phyloP scores from a whole-genome alignment of 2,888 invertebrate genomes.

The Zaprionus lineosus region DNA sequence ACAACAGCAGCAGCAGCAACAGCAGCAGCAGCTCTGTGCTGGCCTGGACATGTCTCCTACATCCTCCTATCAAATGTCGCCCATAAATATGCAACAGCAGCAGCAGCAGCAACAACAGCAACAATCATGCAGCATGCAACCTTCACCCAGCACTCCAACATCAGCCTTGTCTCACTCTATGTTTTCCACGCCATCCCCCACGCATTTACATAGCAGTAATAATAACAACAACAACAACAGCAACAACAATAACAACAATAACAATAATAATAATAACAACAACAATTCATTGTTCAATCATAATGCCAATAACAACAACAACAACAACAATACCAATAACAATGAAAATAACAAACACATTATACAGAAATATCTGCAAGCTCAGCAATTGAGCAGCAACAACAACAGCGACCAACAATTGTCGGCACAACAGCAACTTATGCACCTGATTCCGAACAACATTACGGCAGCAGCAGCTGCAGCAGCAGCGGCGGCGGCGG shows the following conservation, averaged over 20 bases:
- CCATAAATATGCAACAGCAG: slow-evolving; percentile 67
- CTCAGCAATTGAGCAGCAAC: slow-evolving; percentile 68
- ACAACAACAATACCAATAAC: slow-evolving; percentile 59
- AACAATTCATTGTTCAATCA: slow-evolving; percentile 66
- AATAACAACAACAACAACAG: slow-evolving; percentile 61
- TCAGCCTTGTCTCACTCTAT: slow-evolving; percentile 62
- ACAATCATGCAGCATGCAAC: slow-evolving; percentile 68
- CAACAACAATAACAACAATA: slow-evolving; percentile 57
- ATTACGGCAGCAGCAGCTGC: slow-evolving; percentile 56
- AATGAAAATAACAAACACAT: slow-evolving; percentile 75
- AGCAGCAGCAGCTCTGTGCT: slow-evolving; percentile 61
- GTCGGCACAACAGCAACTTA: slow-evolving; percentile 67
- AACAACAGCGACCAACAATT: slow-evolving; percentile 62
- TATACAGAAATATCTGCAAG: slow-evolving; percentile 80
- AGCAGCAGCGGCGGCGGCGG: slow-evolving; percentile 51
- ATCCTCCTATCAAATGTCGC: slow-evolving; percentile 72
- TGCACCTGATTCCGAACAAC: slow-evolving; percentile 71
- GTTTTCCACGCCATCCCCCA: slow-evolving; percentile 77
- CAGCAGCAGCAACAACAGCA: slow-evolving; percentile 57
- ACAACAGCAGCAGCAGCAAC: slow-evolving; percentile 38
- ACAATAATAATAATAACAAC: slow-evolving; percentile 54
- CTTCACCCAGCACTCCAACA: slow-evolving; percentile 64
- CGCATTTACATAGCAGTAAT: slow-evolving; percentile 64
- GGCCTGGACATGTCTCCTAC: slow-evolving; percentile 69
- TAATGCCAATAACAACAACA: slow-evolving; percentile 54